phyloP scores from a whole-genome alignment of 2,113 vertebrate species.

The Ailuropoda melanoleuca region DNA sequence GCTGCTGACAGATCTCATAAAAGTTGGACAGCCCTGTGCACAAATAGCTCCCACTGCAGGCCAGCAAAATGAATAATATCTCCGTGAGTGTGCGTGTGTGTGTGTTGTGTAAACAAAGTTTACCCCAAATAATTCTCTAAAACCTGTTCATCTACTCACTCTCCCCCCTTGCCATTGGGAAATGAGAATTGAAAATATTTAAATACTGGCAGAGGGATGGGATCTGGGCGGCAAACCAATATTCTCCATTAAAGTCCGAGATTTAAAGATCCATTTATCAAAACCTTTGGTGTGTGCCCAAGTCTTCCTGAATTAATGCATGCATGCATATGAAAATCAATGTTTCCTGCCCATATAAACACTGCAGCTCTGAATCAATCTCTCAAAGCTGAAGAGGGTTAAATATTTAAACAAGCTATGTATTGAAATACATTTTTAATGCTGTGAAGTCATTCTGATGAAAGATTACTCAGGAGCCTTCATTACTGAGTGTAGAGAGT shows the following conservation, averaged over 20 bases:
- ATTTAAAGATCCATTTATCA: slow-evolving; percentile 79
- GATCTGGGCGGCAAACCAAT: slow-evolving; percentile 75
- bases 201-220: slow-evolving; percentile 68
- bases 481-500: slow-evolving; percentile 88
- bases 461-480: slow-evolving; percentile 89
- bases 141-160: slow-evolving; percentile 62
- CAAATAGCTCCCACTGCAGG: slow-evolving; percentile 9
- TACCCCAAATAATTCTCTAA: slow-evolving; percentile 57
- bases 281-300: slow-evolving; percentile 71
- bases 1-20: slow-evolving; percentile 47
- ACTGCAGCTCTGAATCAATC: slow-evolving; percentile 85
- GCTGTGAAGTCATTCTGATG: slow-evolving; percentile 87
- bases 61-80: slow-evolving; percentile 37
- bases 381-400: slow-evolving; percentile 87
- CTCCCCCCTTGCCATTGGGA: not conserved
- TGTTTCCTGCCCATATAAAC: slow-evolving; percentile 85
- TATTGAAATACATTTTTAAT: slow-evolving; percentile 91
- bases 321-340: slow-evolving; percentile 85
- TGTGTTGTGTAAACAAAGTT: slow-evolving; percentile 58
- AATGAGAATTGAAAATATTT: slow-evolving; percentile 78
- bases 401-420: slow-evolving; percentile 90
- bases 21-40: slow-evolving; percentile 8
- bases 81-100: not conserved
- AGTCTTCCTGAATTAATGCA: slow-evolving; percentile 82
- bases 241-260: slow-evolving; percentile 67